Base-by-base conservation (phyloP, 2,797 vertebrate species). In the Austrolebias charrua region DNA sequence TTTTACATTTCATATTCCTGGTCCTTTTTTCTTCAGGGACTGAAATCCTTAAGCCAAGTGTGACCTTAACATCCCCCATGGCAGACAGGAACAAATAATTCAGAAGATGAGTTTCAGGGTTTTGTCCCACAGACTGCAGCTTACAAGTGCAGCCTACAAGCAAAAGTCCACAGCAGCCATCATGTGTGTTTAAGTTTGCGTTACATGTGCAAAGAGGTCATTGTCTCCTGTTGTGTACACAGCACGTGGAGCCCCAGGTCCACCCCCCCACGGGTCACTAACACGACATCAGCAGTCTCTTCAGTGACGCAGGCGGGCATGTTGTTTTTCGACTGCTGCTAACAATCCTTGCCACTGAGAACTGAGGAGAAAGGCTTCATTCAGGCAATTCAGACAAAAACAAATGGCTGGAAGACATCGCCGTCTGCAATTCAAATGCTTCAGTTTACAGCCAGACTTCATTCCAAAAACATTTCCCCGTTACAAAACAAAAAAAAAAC, bases 161-260 rank as follows among this genome's bases (percentile, higher is more conserved):
- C 67, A 53, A 67, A 55, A 76, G 55, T 45, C 40, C 1, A 60
- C 46, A 63, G 51, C 31, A 45, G 20, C 24, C 52, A 45, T 20
- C 46, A 50, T 6, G 45, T 47, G 8, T 47, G 45, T 47, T 10
- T 47, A 18, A 2, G 18, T 47, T 51, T 49, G 54, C 55, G 52
- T 67, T 47, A 31, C 28, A 64, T 73, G 56, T 67, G 46, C 53
- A 71, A 46, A 68, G 70, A 78, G 88, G 76, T 89, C 80, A 85
- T 55, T 70, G 76, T 82, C 73, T 80, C 69, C 67, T 18, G 29
- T 73, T 89, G 80, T 89, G 84, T 91, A 88, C 84, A 85, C 85
- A 90, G 67, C 56, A 65, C 56, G 63, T 69, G 29, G 52, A 65
- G 69, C 55, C 58, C 61, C 16, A 65, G 5, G 7, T 59, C 78